These are phyloP conservation scores for Mugil cephalus DNA, from an alignment of 2,113 vertebrate species.

Conservation along the genomic window DNA sequence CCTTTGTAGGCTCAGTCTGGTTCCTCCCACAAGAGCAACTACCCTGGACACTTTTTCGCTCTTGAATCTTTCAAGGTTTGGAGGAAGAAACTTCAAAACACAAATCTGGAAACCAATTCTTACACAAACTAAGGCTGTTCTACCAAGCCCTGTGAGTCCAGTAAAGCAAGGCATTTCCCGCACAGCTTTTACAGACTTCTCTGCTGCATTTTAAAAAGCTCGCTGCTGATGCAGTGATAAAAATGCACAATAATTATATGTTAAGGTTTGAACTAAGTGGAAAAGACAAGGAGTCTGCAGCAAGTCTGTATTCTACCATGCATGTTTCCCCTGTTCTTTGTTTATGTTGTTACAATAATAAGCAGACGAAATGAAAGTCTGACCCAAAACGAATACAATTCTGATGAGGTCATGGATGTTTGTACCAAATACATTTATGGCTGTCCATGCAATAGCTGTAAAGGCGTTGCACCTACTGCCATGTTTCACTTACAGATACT, in stretches of 20 bases:
- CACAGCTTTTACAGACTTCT: slow-evolving; percentile 31
- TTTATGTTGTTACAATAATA: neutral
- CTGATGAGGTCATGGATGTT: neutral
- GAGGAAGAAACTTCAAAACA: neutral
- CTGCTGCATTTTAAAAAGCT: slow-evolving; percentile 17
- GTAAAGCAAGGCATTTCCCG: slow-evolving; percentile 49
- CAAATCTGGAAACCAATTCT: slow-evolving; percentile 23
- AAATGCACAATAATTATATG: slow-evolving; percentile 34
- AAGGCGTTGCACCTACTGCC: too few relatives aligned
- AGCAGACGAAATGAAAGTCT: neutral
- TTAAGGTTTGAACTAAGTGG: neutral
- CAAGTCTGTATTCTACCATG: neutral
- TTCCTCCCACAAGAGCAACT: slow-evolving; percentile 12
- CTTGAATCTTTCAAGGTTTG: slow-evolving; percentile 14
- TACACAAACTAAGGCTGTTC: slow-evolving; percentile 4
- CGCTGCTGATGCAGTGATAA: slow-evolving; percentile 46
- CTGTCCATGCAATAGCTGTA: too few relatives aligned
- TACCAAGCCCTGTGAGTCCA: slow-evolving; percentile 46
- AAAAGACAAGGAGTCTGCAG: neutral
- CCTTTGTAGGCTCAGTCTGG: neutral
- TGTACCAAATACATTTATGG: neutral
- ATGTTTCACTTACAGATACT: too few relatives aligned
- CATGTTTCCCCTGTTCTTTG: neutral
- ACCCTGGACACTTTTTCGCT: slow-evolving; percentile 4
- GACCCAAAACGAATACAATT: neutral